Conservation (phyloP, 1,140 invertebrate species). For the Cydia fagiglandana region DNA sequence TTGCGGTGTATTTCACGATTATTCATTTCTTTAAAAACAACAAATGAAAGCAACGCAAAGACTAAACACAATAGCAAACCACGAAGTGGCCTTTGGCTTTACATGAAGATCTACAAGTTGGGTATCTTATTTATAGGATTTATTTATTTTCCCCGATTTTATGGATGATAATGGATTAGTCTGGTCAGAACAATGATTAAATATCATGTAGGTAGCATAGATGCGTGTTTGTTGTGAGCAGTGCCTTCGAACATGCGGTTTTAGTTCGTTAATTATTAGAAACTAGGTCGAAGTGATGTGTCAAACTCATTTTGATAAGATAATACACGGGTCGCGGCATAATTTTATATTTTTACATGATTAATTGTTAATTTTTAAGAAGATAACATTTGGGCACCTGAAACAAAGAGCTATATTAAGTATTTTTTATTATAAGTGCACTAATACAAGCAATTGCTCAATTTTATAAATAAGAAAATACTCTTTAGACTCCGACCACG, state of each 20-base stretch:
- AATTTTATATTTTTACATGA: not conserved
- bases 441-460: constrained; percentile 16
- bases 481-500: not conserved
- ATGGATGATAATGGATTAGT: not conserved
- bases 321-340: not conserved
- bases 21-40: too few species aligned
- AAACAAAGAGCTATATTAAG: not conserved
- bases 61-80: too few species aligned
- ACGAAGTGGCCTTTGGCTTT: too few species aligned
- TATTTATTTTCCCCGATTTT: not conserved
- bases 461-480: not conserved
- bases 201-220: not conserved
- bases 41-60: too few species aligned
- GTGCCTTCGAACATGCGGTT: constrained; percentile 26
- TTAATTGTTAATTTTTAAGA: not conserved
- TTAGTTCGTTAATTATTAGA: constrained; percentile 13
- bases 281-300: constrained; percentile 7
- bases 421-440: not conserved
- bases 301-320: not conserved
- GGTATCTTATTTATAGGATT: not conserved
- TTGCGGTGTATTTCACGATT: too few species aligned
- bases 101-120: not conserved
- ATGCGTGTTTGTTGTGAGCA: constrained; percentile 21
- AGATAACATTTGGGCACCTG: not conserved
- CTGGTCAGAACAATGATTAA: not conserved